These are phyloP conservation scores for Scarus forsteni DNA, from an alignment of 2,797 vertebrate genomes.

Conservation along the genomic window DNA sequence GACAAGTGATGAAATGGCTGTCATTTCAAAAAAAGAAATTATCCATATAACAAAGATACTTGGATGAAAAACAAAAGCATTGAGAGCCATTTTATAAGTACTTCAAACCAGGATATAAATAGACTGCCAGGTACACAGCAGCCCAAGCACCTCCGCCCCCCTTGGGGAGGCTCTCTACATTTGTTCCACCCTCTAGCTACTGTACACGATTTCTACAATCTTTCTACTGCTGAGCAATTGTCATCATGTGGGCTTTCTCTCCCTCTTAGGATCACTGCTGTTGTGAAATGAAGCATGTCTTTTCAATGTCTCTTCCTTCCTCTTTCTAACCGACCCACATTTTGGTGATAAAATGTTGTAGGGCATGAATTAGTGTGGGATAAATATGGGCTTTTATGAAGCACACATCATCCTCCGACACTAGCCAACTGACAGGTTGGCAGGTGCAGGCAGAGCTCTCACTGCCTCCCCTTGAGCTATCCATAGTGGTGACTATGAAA, in stretches of 20 bases:
- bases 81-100: constrained; percentile 45
- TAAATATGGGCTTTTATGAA: constrained; percentile 67
- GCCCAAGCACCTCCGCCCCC: constrained; percentile 51
- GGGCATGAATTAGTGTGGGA: constrained; percentile 53
- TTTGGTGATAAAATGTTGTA: constrained; percentile 50
- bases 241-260: constrained; percentile 36
- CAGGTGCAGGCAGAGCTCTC: constrained; percentile 55
- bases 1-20: constrained; percentile 19
- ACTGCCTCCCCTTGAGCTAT: constrained; percentile 57
- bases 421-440: constrained; percentile 68
- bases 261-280: constrained; percentile 27
- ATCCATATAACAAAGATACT: constrained; percentile 10
- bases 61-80: constrained; percentile 42
- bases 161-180: constrained; percentile 47
- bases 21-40: constrained; percentile 28
- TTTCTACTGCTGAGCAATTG: constrained; percentile 38
- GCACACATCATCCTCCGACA: constrained; percentile 64
- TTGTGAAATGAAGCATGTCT: constrained; percentile 33
- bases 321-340: constrained; percentile 9
- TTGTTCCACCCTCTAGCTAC: constrained; percentile 55
- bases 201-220: constrained; percentile 37
- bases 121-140: constrained; percentile 61
- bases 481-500: constrained; percentile 75
- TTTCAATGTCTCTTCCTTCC: constrained; percentile 9
- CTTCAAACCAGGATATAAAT: constrained; percentile 67